Base-by-base conservation (phyloP, 2,113 vertebrate genomes). In the Sceloporus undulatus region DNA sequence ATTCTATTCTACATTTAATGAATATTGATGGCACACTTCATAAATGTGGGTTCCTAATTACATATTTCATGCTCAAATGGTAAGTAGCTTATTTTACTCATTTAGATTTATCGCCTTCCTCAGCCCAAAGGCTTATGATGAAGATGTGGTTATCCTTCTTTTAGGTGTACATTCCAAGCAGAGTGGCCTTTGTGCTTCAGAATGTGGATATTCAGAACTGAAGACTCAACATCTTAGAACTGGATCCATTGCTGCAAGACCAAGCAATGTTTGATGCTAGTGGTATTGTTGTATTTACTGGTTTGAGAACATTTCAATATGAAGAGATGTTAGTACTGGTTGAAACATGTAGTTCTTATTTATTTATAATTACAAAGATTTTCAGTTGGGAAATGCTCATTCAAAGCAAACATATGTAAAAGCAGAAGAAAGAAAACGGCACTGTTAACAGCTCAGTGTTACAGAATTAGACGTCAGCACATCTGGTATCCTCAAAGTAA, bases 91-190 rank as follows among this genome's bases (percentile, higher is more conserved):
- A 42, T 74, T 85, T 73, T 34, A 71, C 4, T 68, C n/a, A 66
- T 84, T 70, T 56, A 84, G 48, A 88, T 78, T 21, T 78, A 56
- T 74, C 11, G 42, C 5, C 14, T 70, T n/a, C 13, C 29, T 62
- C 10, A 56, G 19, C 9, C 3, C 16, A 59, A 80, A 73, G 52
- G 16, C 62, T 85, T 79, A 89, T 62, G 13, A 62, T 62, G 59
- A 91, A 95, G 7, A 87, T 85, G 0, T 76, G 91, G 1, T 54
- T 89, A 16, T 91, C 0, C 90, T 90, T 91, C 87, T 77, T 76
- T 42, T 92, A 97, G 97, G 96, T 97, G 83, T 97, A 97, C 97
- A 97, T 97, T 97, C 97, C 97, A 91, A 97, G 94, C 95, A 97
- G 97, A 91, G 97, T 97, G 95, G 96, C 96, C 88, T 88, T 97